Percentiles rank a stretch among this genome's conserved stretches.
Conservation (phyloP, 2,113 vertebrate species). For the Trachemys scripta region DNA sequence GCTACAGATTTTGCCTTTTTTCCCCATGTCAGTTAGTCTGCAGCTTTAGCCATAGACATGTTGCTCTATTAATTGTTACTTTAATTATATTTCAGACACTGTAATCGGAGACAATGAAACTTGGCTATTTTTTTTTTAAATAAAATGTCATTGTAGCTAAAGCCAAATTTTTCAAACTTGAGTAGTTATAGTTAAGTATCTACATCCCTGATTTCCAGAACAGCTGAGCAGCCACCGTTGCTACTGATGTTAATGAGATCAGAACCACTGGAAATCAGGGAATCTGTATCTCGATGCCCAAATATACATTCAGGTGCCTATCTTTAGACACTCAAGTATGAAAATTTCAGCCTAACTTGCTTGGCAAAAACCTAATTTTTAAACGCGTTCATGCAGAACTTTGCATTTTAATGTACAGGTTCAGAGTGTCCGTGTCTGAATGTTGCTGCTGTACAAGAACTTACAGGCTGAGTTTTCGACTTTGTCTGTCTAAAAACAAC, state of each 20-base stretch:
- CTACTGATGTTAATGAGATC: slow-evolving; percentile 73
- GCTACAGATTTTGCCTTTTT: slow-evolving; percentile 6
- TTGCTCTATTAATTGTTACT: slow-evolving; percentile 58
- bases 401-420: slow-evolving; percentile 43
- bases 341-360: slow-evolving; percentile 61
- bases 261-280: slow-evolving; percentile 78
- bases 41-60: slow-evolving; percentile 18
- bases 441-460: not conserved
- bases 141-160: slow-evolving; percentile 27
- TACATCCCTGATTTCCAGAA: slow-evolving; percentile 75
- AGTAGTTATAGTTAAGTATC: not conserved
- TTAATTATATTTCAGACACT: slow-evolving; percentile 46
- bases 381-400: slow-evolving; percentile 69
- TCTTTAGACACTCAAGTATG: slow-evolving; percentile 69
- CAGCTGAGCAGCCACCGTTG: slow-evolving; percentile 72
- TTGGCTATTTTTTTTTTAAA: slow-evolving; percentile 38
- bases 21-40: slow-evolving; percentile 38
- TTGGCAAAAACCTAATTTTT: slow-evolving; percentile 64
- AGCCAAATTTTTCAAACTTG: not conserved
- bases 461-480: slow-evolving; percentile 44
- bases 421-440: slow-evolving; percentile 42
- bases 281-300: slow-evolving; percentile 67
- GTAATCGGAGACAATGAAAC: slow-evolving; percentile 37
- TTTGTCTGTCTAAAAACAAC: slow-evolving; percentile 39
- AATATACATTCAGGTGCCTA: slow-evolving; percentile 70